These are phyloP conservation scores for Drosophila ananassae DNA, from an alignment of 1,140 invertebrate genomes.

Conservation along the genomic window DNA sequence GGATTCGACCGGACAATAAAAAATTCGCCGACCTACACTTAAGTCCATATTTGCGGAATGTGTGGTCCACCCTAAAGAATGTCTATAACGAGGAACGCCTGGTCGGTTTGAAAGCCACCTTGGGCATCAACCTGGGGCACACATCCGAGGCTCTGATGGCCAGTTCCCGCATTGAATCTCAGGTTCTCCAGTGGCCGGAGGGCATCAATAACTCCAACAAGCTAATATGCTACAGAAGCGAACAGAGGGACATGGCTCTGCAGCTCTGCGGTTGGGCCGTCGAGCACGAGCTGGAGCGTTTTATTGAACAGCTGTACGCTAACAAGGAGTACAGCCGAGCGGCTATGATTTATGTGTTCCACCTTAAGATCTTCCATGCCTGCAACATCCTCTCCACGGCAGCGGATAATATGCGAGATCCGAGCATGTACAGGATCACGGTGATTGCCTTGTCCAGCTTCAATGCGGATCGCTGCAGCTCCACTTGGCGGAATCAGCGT, in stretches of 20 bases:
- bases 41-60: conserved; percentile 65
- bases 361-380: conserved; percentile 92
- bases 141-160: conserved; percentile 71
- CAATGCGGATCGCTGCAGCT: conserved; percentile 90
- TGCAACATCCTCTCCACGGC: conserved; percentile 93
- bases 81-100: conserved; percentile 69
- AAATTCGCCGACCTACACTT: conserved; percentile 55
- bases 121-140: conserved; percentile 87
- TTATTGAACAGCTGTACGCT: conserved; percentile 65
- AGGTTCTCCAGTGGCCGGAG: conserved; percentile 77
- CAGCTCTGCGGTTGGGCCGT: conserved; percentile 94
- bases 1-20: conserved; percentile 61
- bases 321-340: conserved; percentile 89
- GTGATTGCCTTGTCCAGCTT: conserved; percentile 96
- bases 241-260: conserved; percentile 91
- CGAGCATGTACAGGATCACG: conserved; percentile 87
- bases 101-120: conserved; percentile 68
- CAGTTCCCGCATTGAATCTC: conserved; percentile 72
- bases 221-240: conserved; percentile 85
- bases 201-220: conserved; percentile 80
- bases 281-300: conserved; percentile 85
- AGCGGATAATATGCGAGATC: conserved; percentile 83
- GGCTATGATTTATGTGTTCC: conserved; percentile 95
- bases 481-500: conserved; percentile 93
- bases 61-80: conserved; percentile 69